Evolutionary conservation across 2,797 vertebrate species (phyloP).

Genomic region (Picus viridis): DNA sequence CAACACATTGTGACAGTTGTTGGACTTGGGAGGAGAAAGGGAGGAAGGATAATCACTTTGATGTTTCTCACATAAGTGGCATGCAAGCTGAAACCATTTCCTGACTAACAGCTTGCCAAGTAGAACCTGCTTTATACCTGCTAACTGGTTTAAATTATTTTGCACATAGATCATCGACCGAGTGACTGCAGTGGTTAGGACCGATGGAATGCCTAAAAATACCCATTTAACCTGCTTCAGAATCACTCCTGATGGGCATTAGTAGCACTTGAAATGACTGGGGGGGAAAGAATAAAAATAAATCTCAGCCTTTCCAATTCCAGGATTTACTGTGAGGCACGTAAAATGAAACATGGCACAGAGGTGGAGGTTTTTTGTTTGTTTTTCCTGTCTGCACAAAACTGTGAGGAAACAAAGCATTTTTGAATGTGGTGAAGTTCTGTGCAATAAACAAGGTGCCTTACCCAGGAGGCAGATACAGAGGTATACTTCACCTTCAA

Average conservation of each 20-base stretch:
- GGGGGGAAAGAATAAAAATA: neutral
- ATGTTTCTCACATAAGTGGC: constrained; percentile 2
- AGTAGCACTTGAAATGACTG: neutral
- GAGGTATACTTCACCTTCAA: neutral
- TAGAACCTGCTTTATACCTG: constrained; percentile 28
- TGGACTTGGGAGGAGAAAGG: constrained; percentile 5
- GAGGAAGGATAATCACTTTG: constrained; percentile 14
- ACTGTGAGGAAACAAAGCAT: neutral
- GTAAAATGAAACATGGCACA: neutral
- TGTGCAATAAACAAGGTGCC: neutral
- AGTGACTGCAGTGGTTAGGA: constrained; percentile 1
- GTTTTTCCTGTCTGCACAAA: neutral
- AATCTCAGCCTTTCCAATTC: neutral
- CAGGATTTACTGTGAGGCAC: neutral
- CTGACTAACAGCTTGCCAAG: constrained; percentile 15
- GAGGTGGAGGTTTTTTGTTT: too few species aligned
- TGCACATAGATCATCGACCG: neutral
- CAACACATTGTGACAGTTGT: neutral
- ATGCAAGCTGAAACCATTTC: constrained; percentile 13
- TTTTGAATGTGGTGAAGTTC: neutral
- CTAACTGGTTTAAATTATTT: constrained; percentile 50
- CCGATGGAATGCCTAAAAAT: constrained; percentile 10
- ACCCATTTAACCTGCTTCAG: constrained; percentile 7
- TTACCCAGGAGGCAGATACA: constrained; percentile 3
- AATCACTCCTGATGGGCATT: constrained; percentile 22